A percentile compares a stretch with the other conserved stretches of the same genome.
phyloP scores from a whole-genome alignment of 2,113 vertebrate genomes.

The Daubentonia madagascariensis region DNA sequence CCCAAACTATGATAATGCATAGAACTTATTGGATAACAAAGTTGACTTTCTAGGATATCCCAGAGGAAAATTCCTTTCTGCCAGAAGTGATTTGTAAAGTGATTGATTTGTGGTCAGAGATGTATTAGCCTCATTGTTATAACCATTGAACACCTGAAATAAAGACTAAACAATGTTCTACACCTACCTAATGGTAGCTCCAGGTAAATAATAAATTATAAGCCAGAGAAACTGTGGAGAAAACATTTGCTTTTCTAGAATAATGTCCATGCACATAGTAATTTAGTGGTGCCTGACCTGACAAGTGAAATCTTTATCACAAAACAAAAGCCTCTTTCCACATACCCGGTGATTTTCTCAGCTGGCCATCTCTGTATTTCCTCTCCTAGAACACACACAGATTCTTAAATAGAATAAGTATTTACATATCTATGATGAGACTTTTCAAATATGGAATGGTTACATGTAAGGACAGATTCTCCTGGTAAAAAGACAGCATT shows the following conservation, averaged over 20 bases:
- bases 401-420: neutral
- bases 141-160: neutral
- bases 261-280: neutral
- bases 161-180: neutral
- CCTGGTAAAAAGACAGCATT: neutral
- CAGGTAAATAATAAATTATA: constrained; percentile 10
- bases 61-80: neutral
- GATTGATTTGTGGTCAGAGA: constrained; percentile 25
- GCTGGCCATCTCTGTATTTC: neutral
- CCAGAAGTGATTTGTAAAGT: neutral
- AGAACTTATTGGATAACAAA: neutral
- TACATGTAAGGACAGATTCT: neutral
- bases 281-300: neutral
- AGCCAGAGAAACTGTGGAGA: neutral
- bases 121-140: neutral
- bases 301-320: neutral
- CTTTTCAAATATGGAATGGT: neutral
- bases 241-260: neutral
- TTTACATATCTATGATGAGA: neutral
- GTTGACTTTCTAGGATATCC: neutral
- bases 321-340: neutral
- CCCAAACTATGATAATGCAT: neutral
- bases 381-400: neutral
- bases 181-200: neutral
- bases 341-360: neutral